Evolutionary conservation across 2,888 invertebrate genomes (phyloP).

Genomic region (Drosophila neoperkinsi): DNA sequence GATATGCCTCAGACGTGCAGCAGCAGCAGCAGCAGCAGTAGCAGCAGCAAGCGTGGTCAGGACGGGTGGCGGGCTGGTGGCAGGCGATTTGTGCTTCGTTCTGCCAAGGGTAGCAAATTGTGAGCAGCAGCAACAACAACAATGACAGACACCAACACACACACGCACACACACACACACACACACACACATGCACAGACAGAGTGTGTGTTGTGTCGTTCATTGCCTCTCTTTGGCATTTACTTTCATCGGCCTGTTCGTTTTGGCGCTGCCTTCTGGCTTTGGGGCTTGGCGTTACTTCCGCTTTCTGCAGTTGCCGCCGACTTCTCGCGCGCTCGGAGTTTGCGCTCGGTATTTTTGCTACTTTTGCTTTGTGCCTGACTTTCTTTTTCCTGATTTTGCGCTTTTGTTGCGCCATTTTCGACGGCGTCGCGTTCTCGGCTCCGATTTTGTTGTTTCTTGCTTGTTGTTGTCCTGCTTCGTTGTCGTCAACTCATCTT

Average conservation of each 20-base stretch:
- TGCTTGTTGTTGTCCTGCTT: conserved; percentile 3
- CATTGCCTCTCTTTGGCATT: conserved; percentile 56
- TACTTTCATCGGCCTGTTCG: conserved; percentile 60
- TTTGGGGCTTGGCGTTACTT: conserved; percentile 55
- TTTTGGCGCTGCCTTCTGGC: conserved; percentile 44
- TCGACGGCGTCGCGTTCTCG: conserved; percentile 41
- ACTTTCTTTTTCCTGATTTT: conserved; percentile 72
- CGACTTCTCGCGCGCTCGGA: conserved; percentile 43
- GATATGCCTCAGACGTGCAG: conserved; percentile 80
- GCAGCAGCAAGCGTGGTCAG: not conserved
- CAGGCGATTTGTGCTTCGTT: conserved; percentile 17
- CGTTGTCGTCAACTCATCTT: conserved; percentile 12
- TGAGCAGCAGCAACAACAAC: conserved; percentile 42
- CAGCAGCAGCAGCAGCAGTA: conserved; percentile 5
- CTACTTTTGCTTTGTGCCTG: conserved; percentile 74
- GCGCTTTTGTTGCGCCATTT: conserved; percentile 74
- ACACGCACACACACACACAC: conserved; percentile 19
- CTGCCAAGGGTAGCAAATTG: conserved; percentile 80
- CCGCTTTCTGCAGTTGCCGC: conserved; percentile 39
- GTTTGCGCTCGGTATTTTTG: conserved; percentile 78
- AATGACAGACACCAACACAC: conserved; percentile 31
- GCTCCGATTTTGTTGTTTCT: conserved; percentile 21
- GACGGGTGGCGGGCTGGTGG: conserved; percentile 27
- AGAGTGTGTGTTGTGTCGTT: conserved; percentile 20
- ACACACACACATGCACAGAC: conserved; percentile 15